A percentile compares a stretch with the other conserved stretches of the same genome.
Evolutionary conservation across 2,888 invertebrate species (phyloP).

Genomic region (Stratiomys singularior): DNA sequence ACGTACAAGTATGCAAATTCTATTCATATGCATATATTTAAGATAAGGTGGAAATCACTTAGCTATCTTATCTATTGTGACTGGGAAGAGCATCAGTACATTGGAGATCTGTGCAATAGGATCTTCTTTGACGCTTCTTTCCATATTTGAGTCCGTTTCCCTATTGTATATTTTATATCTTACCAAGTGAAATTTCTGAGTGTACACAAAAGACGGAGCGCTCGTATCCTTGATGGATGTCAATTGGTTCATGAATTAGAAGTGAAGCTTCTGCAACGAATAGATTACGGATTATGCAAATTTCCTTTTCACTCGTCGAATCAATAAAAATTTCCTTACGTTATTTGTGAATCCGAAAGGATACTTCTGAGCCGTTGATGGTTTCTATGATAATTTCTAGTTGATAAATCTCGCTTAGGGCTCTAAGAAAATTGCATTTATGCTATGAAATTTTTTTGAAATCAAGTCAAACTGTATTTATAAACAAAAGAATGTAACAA

Average conservation of each 20-base stretch:
- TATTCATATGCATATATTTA: slow-evolving; percentile 19
- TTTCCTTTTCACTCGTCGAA: neutral
- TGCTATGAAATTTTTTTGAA: too few relatives aligned
- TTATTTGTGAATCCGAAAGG: too few relatives aligned
- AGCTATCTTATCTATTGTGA: slow-evolving; percentile 7
- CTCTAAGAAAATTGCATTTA: too few relatives aligned
- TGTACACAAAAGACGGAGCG: neutral
- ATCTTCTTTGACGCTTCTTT: too few relatives aligned
- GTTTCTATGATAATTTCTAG: too few relatives aligned
- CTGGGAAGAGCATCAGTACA: neutral
- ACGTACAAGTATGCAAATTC: neutral
- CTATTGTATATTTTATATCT: neutral
- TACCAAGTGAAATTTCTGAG: neutral
- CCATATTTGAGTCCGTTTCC: neutral
- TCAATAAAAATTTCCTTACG: neutral
- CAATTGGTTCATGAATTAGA: slow-evolving; percentile 23
- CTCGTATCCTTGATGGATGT: neutral
- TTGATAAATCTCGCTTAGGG: too few relatives aligned
- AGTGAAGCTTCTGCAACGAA: neutral
- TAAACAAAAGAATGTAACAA: too few relatives aligned
- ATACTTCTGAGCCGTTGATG: too few relatives aligned
- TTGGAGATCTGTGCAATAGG: neutral
- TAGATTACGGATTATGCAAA: neutral
- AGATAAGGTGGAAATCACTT: slow-evolving; percentile 31
- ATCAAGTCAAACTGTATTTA: too few relatives aligned